A percentile compares a stretch with the other conserved stretches of the same genome.
These are phyloP conservation scores for Oryzias celebensis DNA, from an alignment of 2,113 vertebrate species.

Conservation along the genomic window DNA sequence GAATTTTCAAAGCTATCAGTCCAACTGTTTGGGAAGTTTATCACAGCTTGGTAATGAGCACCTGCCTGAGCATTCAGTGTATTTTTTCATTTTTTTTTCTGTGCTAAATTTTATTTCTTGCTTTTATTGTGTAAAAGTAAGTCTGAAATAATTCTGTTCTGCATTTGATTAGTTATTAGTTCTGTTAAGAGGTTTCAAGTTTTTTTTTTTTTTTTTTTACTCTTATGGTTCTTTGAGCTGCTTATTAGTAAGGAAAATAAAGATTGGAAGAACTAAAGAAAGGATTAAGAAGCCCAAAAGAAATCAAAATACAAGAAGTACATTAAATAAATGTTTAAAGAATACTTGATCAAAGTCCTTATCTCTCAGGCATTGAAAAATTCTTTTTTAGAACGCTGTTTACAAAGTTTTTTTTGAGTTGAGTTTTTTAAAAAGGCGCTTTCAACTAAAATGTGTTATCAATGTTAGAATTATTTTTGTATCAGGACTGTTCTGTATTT, in stretches of 20 bases:
- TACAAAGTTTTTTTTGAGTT: too few species aligned
- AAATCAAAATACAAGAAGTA: constrained; percentile 20
- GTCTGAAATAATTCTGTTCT: too few species aligned
- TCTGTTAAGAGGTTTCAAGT: too few species aligned
- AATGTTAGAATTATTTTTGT: neutral
- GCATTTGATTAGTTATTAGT: too few species aligned
- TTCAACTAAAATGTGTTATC: neutral
- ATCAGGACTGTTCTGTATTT: too few species aligned
- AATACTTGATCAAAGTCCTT: neutral
- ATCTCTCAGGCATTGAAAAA: neutral
- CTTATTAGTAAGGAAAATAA: constrained; percentile 18
- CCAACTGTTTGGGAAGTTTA: constrained; percentile 9
- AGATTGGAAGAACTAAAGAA: constrained; percentile 13
- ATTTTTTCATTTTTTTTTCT: too few species aligned
- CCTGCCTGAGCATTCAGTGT: too few species aligned
- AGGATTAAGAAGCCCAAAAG: constrained; percentile 18
- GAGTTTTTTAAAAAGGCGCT: too few species aligned
- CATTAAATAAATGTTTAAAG: constrained; percentile 3
- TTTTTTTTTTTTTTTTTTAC: too few species aligned
- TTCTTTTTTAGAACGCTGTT: neutral
- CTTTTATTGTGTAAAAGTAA: too few species aligned
- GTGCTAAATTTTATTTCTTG: too few species aligned
- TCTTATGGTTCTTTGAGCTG: neutral
- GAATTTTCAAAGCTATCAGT: constrained; percentile 14
- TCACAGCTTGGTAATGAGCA: neutral